Evolutionary conservation across 1,140 invertebrate species (phyloP), one percentile per base, ranked within the genome.

Genomic region (Trichonephila clavata): DNA sequence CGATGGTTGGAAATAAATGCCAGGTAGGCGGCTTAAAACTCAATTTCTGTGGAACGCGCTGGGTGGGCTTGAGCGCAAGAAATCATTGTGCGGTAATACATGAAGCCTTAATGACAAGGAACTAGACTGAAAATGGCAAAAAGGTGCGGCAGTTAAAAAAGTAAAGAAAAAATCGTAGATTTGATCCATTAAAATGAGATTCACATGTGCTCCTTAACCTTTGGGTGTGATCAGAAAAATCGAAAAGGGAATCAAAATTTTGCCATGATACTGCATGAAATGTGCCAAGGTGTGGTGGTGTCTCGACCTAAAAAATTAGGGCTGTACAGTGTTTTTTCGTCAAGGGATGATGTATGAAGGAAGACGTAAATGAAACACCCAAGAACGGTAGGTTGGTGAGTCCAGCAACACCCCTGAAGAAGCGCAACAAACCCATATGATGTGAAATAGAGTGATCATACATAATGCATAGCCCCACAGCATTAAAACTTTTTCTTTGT

Each of bases 161-260:
- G 8, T 20, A 18, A 16, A 32, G n/a, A 65, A n/a, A 65, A 65
- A 65, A 7, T 50, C 7, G 50, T 7, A 50, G 10, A 50, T 13
- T 7, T 10, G n/a, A 68, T 68, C 65, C 24, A n/a, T 24, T 77
- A 27, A 32, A 77, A 18, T 32, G 14, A 77, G 71, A 2, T 77
- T 18, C 27, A 77, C 27, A 20, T 4, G 71, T 77, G 71, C 71
- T 27, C 71, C 16, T 18, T 77, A 27, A 77, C 71, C 71, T 77
- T 77, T 77, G 71, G 71, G 71, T 77, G 71, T 27, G 24, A 77
- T 77, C 71, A 32, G 71, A 77, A 7, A 39, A 39, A 77, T 77
- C 14, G 71, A 77, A 77, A 77, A 63, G 24, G 27, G 39, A 77
- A 77, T 77, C 71, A 77, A 18, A 39, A 39, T 77, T 77, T 32